Evolutionary conservation across 1,140 invertebrate species (phyloP), one percentile per base, ranked within the genome.

Genomic region (Acarapis woodi): DNA sequence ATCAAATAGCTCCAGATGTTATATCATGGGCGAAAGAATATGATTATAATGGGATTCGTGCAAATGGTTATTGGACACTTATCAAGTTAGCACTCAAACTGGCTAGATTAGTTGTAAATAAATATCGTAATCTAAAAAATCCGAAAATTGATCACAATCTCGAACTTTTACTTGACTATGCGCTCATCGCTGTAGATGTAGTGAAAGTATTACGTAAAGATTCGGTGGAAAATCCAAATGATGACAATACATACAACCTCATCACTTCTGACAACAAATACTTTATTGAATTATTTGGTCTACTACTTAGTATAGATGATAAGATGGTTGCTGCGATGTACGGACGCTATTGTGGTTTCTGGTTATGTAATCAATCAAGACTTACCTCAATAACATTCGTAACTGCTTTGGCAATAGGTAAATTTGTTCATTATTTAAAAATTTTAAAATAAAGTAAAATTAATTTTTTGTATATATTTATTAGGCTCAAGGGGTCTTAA

Each of bases 11-110:
- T 10, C 31, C 12, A 14, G 16, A 6, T 15, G 9, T 32, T 19
- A 23, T 23, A 12, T 23, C 10, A 2, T 35, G 34, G 34, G 39
- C 39, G 0, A 19, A 10, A 15, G 14, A 29, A 18, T 40, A 36
- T 22, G 34, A 43, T 24, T 40, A 32, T 33, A 24, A 22, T 15
- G 4, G 30, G 10, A 31, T 26, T 22, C 32, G 37, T n/a, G 42
- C 38, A 6, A 43, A 43, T 33, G 42, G 42, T 19, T 43, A 40
- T 30, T 37, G 38, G 34, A 30, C 21, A 29, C 34, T 31, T 18
- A 10, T 36, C 26, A 9, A 12, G 14, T 16, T 39, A 2, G 30
- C 29, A 4, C 19, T 32, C 3, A 35, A 35, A 9, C 18, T 32
- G 9, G 31, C 12, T 14, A 12, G 6, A 2, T 19, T 33, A 8